Base-by-base conservation (phyloP, 2,797 vertebrate species). In the Myripristis jacobus region DNA sequence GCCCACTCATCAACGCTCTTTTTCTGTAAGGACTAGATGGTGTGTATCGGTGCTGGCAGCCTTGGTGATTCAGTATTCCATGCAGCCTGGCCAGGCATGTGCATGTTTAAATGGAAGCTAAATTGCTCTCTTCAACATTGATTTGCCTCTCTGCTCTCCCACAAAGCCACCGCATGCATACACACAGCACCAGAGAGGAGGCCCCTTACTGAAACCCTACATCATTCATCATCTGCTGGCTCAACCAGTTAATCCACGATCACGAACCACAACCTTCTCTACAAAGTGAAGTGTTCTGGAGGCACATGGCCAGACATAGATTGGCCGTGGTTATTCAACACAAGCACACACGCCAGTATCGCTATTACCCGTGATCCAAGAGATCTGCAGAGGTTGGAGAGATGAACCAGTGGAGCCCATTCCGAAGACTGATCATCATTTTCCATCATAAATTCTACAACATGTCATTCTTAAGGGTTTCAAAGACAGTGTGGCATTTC, bases 221-320 rank as follows among this genome's bases (percentile, higher is more conserved):
- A 84, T 90, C 89, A 73, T 92, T 92, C 89, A 89, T 93, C 91
- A 92, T 90, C 71, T 77, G 65, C 72, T 86, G 87, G 85, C 87
- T 83, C 75, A 58, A 74, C 69, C 70, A 55, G 46, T 79, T 85
- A 85, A 90, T 90, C 86, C 82, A 67, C 80, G 89, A 82, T 90
- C 82, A 67, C 86, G 87, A 86, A 89, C 87, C 88, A 83, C 87
- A 89, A 70, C 44, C 70, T 84, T 77, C 76, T 84, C 80, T 25
- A 67, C 76, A 60, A 66, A 72, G 80, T 67, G 79, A 87, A 89
- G 88, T 83, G 81, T 88, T 88, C 73, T 86, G 69, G 43, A 70
- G 81, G 81, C 77, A 65, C 63, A 21, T 19, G 15, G 85, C 90
- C 87, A 90, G 83, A 73, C 15, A 36, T 55, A 89, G 77, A 88